Percentiles rank a stretch among this genome's conserved stretches.
Evolutionary conservation across 2,888 invertebrate genomes (phyloP).

Genomic region (Glaucopsyche alexis): DNA sequence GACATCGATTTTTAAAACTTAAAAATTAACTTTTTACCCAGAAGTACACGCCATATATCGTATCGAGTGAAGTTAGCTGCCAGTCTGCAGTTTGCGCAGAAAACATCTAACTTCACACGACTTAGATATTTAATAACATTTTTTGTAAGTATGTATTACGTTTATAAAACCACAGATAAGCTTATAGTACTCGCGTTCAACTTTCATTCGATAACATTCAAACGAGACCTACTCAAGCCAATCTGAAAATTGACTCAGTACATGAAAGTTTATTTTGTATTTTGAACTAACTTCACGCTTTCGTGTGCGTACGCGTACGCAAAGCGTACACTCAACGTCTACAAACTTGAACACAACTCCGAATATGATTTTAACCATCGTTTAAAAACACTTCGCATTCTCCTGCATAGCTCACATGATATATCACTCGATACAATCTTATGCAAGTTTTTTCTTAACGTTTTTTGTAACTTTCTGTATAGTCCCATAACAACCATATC

Average conservation of each 20-base stretch:
- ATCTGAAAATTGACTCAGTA: not conserved
- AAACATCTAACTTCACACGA: constrained; percentile 12
- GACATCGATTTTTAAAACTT: constrained; percentile 7
- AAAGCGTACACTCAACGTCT: not conserved
- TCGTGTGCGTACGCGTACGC: not conserved
- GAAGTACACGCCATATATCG: constrained; percentile 9
- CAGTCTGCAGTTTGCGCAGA: not conserved
- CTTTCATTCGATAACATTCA: constrained; percentile 5
- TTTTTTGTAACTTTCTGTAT: not conserved
- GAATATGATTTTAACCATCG: not conserved
- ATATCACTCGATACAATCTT: constrained; percentile 12
- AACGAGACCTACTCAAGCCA: not conserved
- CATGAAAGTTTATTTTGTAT: constrained; percentile 4
- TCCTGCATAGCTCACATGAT: not conserved
- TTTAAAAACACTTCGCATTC: not conserved
- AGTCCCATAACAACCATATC: constrained; percentile 8
- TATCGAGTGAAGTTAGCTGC: not conserved
- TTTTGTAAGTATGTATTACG: not conserved
- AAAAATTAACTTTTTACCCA: constrained; percentile 7
- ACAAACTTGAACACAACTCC: constrained; percentile 23
- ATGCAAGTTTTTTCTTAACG: not conserved
- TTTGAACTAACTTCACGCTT: not conserved
- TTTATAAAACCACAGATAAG: constrained; percentile 18
- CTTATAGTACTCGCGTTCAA: constrained; percentile 3
- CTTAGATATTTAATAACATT: not conserved